Base-by-base conservation (phyloP, 2,797 vertebrate species). In the Tinamus major region DNA sequence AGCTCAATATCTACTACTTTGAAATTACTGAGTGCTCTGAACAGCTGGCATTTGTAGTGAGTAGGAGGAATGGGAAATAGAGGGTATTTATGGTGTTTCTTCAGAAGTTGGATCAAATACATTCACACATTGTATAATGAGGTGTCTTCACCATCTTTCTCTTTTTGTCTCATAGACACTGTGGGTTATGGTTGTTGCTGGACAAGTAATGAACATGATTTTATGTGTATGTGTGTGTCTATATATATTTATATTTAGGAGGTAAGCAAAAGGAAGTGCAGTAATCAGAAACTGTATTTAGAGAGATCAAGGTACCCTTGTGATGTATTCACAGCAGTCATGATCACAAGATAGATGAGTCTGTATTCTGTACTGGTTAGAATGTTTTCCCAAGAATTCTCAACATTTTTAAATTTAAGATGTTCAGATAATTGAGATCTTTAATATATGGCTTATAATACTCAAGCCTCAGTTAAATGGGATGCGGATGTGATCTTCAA, bases 1-100 rank as follows among this genome's bases (percentile, higher is more conserved):
- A 77, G 61, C 84, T 90, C 64, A 77, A 8, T 90, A 82, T 86
- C 80, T 90, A 24, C 2, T 2, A 2, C 82, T 93, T 46, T 63
- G 62, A 79, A 93, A 59, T 74, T 87, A 64, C 18, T 51, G 83
- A 85, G 68, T 82, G 93, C 83, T 87, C 78, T 92, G 71, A 94
- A 94, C 71, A 79, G 75, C 90, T 96, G 95, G 86, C 79, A 78
- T 88, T 92, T 85, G 83, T 95, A 91, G 91, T 77, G 92, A 94
- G 93, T 83, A 83, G 94, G 92, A 87, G 93, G 95, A 92, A 93
- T 53, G 64, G 64, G 83, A 92, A 65, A 23, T 69, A 85, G 89
- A 85, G 87, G 87, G 91, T 72, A 93, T 53, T 59, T 23, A 75
- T 27, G n/a, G 48, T 92, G 26, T 62, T 90, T 88, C 83, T 91